phyloP scores from a whole-genome alignment of 2,888 invertebrate genomes.

The Panorpa germanica region DNA sequence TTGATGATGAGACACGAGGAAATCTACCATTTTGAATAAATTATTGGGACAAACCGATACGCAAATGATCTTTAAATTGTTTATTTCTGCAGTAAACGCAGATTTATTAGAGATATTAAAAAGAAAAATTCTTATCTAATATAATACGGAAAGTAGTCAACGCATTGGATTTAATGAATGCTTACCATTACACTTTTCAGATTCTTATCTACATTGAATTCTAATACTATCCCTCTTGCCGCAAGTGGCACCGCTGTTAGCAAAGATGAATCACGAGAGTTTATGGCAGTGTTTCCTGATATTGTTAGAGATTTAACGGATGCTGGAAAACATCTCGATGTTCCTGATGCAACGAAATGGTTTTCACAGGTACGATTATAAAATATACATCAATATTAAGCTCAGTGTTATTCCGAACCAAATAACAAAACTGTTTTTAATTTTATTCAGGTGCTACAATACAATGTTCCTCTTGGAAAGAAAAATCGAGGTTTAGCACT shows the following conservation, averaged over 20 bases:
- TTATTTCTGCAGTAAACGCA: no score
- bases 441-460: constrained; percentile 52
- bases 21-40: no score
- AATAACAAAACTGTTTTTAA: constrained; percentile 14
- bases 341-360: constrained; percentile 65
- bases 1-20: no score
- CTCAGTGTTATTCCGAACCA: constrained; percentile 18
- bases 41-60: no score
- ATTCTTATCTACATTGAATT: no score
- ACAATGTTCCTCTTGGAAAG: constrained; percentile 85
- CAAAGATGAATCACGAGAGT: constrained; percentile 70
- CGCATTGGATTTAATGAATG: no score
- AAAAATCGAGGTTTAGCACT: constrained; percentile 60
- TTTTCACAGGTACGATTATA: constrained; percentile 64
- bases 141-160: no score
- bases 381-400: constrained; percentile 21
- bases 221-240: constrained; percentile 36
- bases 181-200: no score
- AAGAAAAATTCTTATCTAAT: no score
- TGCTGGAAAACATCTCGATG: constrained; percentile 51
- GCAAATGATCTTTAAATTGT: no score
- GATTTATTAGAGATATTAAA: no score
- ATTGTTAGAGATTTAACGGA: constrained; percentile 68
- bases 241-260: constrained; percentile 42
- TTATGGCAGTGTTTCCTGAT: constrained; percentile 79